Conservation (phyloP, 2,797 vertebrate species). For the Enteromius radiatus region DNA sequence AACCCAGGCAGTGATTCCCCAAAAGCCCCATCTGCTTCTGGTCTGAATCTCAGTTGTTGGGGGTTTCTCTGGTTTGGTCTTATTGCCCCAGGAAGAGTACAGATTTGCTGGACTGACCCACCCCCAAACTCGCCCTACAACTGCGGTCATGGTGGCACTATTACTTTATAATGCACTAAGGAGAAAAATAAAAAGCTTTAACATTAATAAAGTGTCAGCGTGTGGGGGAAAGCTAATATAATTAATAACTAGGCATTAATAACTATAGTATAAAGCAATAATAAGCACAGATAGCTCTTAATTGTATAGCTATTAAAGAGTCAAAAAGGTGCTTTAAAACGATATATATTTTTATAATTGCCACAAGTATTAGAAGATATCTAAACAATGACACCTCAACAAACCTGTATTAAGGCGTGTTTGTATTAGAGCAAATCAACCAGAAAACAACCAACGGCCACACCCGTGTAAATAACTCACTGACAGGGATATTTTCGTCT, state of each 20-base stretch:
- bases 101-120: conserved; percentile 71
- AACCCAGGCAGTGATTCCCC: conserved; percentile 71
- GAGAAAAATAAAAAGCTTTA: not conserved
- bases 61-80: conserved; percentile 31
- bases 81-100: conserved; percentile 67
- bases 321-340: not conserved
- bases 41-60: conserved; percentile 40
- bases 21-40: conserved; percentile 23
- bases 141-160: conserved; percentile 68
- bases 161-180: not conserved
- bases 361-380: not conserved
- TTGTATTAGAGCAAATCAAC: conserved; percentile 9
- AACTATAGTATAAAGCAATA: not conserved
- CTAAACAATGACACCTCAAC: conserved; percentile 10
- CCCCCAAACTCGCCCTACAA: conserved; percentile 71
- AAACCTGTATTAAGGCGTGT: conserved; percentile 25
- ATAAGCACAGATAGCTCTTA: no score
- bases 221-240: not conserved
- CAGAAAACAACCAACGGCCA: not conserved
- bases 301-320: not conserved
- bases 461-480: conserved; percentile 1
- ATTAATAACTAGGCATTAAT: not conserved
- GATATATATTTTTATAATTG: not conserved
- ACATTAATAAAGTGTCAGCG: not conserved
- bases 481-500: not conserved